Evolutionary conservation across 2,888 invertebrate species (phyloP).

Genomic region (Hemaris fuciformis): DNA sequence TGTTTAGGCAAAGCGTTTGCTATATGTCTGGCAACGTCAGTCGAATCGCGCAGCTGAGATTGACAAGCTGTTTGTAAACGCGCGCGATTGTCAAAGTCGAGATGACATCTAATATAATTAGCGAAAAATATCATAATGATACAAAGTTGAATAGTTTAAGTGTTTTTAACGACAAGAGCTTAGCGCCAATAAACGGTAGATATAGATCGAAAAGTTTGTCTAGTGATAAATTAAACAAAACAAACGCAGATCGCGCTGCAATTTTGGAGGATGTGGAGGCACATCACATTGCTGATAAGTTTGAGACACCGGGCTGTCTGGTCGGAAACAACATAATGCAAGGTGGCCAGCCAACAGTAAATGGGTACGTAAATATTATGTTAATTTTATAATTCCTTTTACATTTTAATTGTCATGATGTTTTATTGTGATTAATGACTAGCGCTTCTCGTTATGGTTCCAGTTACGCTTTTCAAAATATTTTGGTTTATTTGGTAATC

Average conservation of each 20-base stretch:
- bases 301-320: conserved; percentile 72
- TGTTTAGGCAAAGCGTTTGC: conserved; percentile 70
- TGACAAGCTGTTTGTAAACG: conserved; percentile 61
- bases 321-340: conserved; percentile 57
- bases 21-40: conserved; percentile 55
- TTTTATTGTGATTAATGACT: too few species aligned
- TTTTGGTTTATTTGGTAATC: too few species aligned
- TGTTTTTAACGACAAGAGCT: conserved; percentile 66
- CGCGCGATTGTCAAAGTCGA: conserved; percentile 53
- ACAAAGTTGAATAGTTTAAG: conserved; percentile 67
- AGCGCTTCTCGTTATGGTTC: too few species aligned
- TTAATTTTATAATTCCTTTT: background rate
- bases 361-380: conserved; percentile 50
- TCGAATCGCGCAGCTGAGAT: conserved; percentile 61
- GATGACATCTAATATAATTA: conserved; percentile 71
- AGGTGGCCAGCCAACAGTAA: conserved; percentile 43
- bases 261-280: conserved; percentile 73
- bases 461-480: too few species aligned
- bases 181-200: conserved; percentile 61
- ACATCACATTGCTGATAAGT: conserved; percentile 63
- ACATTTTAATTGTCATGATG: background rate
- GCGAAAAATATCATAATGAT: conserved; percentile 66
- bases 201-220: conserved; percentile 75
- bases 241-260: conserved; percentile 70
- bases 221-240: conserved; percentile 75